phyloP scores from a whole-genome alignment of 2,797 vertebrate genomes.

The Enteromius paludinosus region DNA sequence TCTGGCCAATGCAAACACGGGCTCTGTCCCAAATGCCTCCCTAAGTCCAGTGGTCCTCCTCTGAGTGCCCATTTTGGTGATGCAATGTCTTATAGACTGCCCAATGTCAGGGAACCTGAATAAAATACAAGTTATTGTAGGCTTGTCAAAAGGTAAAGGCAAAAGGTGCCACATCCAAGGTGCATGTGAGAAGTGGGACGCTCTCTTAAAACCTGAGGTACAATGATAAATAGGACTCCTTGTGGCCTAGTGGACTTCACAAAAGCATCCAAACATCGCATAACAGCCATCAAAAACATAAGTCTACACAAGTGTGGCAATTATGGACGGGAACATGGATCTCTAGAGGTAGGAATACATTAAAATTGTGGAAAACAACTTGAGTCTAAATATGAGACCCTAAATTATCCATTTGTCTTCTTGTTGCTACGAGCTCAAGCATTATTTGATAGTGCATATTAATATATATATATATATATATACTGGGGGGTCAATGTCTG shows the following conservation, averaged over 20 bases:
- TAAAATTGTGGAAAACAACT: not conserved
- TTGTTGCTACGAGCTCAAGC: no score
- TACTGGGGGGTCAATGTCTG: no score
- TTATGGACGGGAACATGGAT: not conserved
- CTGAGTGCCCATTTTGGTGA: not conserved
- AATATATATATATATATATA: no score
- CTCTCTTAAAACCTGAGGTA: not conserved
- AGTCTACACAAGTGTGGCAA: not conserved
- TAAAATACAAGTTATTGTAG: not conserved
- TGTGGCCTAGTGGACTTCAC: not conserved
- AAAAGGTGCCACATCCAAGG: not conserved
- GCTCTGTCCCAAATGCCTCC: not conserved
- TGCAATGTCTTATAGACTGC: not conserved
- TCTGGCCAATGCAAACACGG: slow-evolving; percentile 51
- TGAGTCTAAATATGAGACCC: not conserved
- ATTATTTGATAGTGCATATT: not conserved
- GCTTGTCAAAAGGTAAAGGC: not conserved
- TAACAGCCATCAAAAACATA: not conserved
- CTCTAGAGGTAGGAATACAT: not conserved
- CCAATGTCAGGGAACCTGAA: not conserved
- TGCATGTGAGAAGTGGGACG: not conserved
- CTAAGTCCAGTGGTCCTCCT: not conserved
- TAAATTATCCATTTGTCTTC: not conserved
- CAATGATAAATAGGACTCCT: not conserved
- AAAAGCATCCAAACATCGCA: not conserved